These are phyloP conservation scores for Propithecus deckenii DNA, from an alignment of 2,797 vertebrate species.

Conservation along the genomic window DNA sequence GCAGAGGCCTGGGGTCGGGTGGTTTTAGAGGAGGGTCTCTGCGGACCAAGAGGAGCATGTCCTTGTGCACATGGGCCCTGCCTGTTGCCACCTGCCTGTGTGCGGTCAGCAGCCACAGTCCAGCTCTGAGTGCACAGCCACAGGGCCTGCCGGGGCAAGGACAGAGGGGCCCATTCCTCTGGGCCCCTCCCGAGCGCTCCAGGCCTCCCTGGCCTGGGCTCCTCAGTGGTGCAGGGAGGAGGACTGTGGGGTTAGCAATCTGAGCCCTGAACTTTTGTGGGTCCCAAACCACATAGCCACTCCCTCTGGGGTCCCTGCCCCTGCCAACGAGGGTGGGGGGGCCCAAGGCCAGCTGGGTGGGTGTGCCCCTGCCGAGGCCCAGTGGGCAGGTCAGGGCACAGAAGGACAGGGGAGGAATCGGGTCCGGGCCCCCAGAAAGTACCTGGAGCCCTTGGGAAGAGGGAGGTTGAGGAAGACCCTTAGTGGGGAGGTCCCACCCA, in stretches of 20 bases:
- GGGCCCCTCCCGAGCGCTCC: background rate
- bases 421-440: background rate
- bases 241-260: background rate
- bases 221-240: background rate
- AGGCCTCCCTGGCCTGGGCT: background rate
- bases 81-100: background rate
- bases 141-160: background rate
- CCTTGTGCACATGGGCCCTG: background rate
- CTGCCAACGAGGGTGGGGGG: slow-evolving; percentile 38
- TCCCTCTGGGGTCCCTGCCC: background rate
- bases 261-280: background rate
- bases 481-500: background rate
- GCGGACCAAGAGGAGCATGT: fast-evolving
- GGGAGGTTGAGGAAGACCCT: background rate
- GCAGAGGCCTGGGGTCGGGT: background rate
- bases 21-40: background rate
- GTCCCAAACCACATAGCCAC: background rate
- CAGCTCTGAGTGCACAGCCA: fast-evolving
- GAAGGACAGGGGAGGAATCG: background rate
- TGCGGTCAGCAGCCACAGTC: background rate
- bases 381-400: background rate
- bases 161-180: background rate
- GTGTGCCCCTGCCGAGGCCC: background rate
- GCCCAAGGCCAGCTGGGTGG: background rate
- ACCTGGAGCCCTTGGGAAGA: background rate